Base-by-base conservation (phyloP, 2,797 vertebrate species). In the Sebastes itinus region DNA sequence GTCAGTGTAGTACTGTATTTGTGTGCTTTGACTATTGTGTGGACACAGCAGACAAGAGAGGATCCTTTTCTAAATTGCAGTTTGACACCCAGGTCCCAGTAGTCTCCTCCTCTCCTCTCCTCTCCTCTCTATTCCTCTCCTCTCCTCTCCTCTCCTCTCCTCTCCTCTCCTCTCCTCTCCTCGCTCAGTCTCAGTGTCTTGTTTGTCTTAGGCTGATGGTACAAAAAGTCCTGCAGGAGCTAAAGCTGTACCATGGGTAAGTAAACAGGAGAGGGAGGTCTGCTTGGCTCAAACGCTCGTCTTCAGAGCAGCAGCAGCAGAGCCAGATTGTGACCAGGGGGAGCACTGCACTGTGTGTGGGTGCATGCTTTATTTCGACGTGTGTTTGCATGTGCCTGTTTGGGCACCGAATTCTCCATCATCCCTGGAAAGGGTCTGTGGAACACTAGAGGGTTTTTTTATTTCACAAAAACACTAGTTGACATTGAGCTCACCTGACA, bases 161-260 rank as follows among this genome's bases (percentile, higher is more conserved):
- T 61, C 62, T 78, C 64, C 60, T 64, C 28, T 61, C 38, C 18
- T 22, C 42, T 65, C 30, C 20, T 46, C 65, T 71, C 68, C 72
- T 61, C 64, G 83, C 90, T 96, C 89, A 95, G 94, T 71, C 78
- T 84, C 84, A 91, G 91, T 96, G 93, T 94, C 69, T 93, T 93
- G 75, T 61, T 95, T 96, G 91, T 95, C 93, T 93, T 89, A 99
- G 98, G 96, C 87, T 99, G 93, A 98, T 97, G 90, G 97, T 99
- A 93, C 97, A 98, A 84, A 97, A 97, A 92, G 97, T 99, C 83
- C 97, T 99, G 72, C 97, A 97, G 84, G 98, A 99, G 92, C 95
- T 99, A 88, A 97, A 97, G 85, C 96, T 97, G 88, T 98, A 97
- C 87, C 98, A 99, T 6, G 97, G 98, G 98, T 99, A 88, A 96